phyloP scores from a whole-genome alignment of 2,888 invertebrate genomes.

The Ichneumon xanthorius region DNA sequence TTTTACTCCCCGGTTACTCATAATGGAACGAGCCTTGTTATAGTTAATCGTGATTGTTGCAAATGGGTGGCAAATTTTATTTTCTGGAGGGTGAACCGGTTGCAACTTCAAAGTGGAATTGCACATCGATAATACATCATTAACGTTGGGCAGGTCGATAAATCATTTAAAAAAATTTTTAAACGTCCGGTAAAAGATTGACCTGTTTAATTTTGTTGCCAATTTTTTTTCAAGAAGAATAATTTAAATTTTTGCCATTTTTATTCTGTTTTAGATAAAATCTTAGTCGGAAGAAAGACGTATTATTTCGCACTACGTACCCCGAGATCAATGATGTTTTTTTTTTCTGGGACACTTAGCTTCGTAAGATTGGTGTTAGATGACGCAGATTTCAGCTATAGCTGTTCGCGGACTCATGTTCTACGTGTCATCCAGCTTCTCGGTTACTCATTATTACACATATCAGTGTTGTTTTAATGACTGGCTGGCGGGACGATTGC shows the following conservation, averaged over 20 bases:
- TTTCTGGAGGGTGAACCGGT: background rate
- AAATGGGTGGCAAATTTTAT: background rate
- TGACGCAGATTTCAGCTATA: slow-evolving; percentile 19
- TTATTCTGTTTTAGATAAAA: background rate
- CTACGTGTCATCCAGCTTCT: slow-evolving; percentile 14
- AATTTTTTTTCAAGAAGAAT: too few relatives aligned
- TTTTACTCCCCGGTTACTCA: background rate
- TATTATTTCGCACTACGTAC: background rate
- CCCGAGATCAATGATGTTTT: background rate
- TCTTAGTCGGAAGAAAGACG: background rate
- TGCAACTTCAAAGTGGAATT: background rate
- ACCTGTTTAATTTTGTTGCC: background rate
- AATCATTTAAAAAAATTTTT: background rate
- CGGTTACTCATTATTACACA: slow-evolving; percentile 30
- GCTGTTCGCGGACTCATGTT: background rate
- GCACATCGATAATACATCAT: background rate
- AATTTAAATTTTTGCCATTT: too few relatives aligned
- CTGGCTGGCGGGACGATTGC: background rate
- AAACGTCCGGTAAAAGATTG: background rate
- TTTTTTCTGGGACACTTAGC: background rate
- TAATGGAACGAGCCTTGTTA: background rate
- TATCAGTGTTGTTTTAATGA: background rate
- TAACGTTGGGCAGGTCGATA: background rate
- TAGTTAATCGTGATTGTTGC: background rate
- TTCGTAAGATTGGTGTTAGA: background rate